Base-by-base conservation (phyloP, 2,888 invertebrate species). In the Lycia hirtaria region DNA sequence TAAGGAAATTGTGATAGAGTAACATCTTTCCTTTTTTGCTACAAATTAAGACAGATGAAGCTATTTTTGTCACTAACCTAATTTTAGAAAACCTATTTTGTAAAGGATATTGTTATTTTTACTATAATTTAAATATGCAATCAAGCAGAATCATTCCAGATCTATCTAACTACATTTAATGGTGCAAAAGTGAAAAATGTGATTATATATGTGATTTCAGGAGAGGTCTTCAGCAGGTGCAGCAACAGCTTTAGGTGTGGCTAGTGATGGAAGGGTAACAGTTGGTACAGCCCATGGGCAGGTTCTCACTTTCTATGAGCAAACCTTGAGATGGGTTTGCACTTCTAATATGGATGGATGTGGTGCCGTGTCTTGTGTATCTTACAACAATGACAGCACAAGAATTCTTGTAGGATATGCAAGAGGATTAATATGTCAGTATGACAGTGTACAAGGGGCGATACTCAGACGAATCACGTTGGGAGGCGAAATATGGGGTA, bases 221-320 rank as follows among this genome's bases (percentile, higher is more conserved):
- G 98, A 98, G 73, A 94, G 97, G 68, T 96, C 98, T 12, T 95
- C 96, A 85, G 97, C 98, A 52, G 98, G 98, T 4, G 93, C 96
- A 63, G 97, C 98, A 7, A 98, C 98, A 57, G 96, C 97, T 4
- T 93, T 97, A 75, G 95, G 97, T 67, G 96, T 86, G 24, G 86
- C 87, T 6, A 93, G 93, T 64, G 92, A 94, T 6, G 95, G 96
- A 51, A 94, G 96, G 84, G 94, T 98, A 62, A 97, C 97, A n/a
- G 94, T 98, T 24, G 99, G 99, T 30, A 99, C 98, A 24, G 97
- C 98, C 20, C 98, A 98, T 85, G 98, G 99, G 0, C 95, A 97
- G 68, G 94, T 98, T 50, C 91, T 99, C 22, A 95, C 97, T 51
- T 92, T 92, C 66, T 81, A 80, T 71, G 95, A 96, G 35, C 98